Conservation (phyloP, 2,113 vertebrate genomes). For the Scopus umbretta region DNA sequence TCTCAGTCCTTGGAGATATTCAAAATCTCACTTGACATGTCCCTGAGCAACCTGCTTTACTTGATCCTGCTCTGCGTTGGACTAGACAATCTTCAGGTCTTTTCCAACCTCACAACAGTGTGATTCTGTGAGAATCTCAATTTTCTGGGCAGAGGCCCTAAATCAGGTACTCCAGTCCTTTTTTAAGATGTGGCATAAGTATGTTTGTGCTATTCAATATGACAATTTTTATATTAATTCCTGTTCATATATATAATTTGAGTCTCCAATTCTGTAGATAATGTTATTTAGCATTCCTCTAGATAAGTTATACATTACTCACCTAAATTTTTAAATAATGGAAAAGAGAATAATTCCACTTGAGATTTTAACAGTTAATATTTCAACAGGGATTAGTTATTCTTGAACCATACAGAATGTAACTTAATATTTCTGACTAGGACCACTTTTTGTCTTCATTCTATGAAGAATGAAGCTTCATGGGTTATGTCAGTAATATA, state of each 20-base stretch:
- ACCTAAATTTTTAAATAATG: neutral
- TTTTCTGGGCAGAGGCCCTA: neutral
- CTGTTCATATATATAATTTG: constrained; percentile 47
- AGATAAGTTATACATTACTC: neutral
- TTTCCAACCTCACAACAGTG: neutral
- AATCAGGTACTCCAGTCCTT: neutral
- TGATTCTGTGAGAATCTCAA: neutral
- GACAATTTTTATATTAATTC: constrained; percentile 13
- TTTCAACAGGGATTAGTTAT: constrained; percentile 1
- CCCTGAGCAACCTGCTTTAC: neutral
- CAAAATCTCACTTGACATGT: neutral
- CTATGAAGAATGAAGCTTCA: neutral
- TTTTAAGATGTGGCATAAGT: neutral
- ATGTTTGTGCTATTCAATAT: neutral
- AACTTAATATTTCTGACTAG: neutral
- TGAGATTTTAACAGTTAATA: constrained; percentile 17
- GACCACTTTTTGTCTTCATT: neutral
- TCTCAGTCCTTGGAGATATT: neutral
- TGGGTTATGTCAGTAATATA: neutral
- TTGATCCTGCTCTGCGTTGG: neutral
- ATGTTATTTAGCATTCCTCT: neutral
- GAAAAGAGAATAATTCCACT: constrained; percentile 6
- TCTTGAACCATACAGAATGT: neutral
- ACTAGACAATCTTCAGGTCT: neutral
- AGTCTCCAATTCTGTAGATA: neutral